phyloP scores from a whole-genome alignment of 2,888 invertebrate genomes.

The Orthosia gothica region DNA sequence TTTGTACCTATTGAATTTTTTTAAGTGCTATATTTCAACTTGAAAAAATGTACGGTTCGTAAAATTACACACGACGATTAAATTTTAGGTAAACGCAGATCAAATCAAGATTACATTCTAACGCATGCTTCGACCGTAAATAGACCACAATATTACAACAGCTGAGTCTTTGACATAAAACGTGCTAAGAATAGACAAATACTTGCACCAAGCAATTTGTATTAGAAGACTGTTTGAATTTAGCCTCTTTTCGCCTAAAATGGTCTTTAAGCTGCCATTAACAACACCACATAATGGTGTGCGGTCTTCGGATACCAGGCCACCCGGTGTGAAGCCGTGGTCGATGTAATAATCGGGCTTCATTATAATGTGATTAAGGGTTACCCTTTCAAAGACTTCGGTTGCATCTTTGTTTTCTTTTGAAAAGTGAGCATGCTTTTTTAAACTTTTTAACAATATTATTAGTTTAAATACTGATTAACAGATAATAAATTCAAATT shows the following conservation, averaged over 20 bases:
- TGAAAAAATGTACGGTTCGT: too few species aligned
- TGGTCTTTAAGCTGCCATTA: conserved; percentile 20
- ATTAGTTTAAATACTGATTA: too few species aligned
- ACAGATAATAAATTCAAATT: too few species aligned
- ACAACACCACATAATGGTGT: conserved; percentile 21
- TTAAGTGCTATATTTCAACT: too few species aligned
- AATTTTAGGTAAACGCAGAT: conserved; percentile 18
- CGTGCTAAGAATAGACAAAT: conserved; percentile 40
- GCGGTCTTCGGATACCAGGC: conserved; percentile 34
- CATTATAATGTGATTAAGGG: conserved; percentile 21
- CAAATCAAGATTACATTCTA: background rate
- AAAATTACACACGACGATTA: background rate
- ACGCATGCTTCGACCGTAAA: conserved; percentile 15
- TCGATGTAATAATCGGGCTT: conserved; percentile 30
- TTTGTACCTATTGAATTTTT: too few species aligned
- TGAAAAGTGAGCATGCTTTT: background rate
- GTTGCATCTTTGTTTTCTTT: background rate
- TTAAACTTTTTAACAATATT: too few species aligned
- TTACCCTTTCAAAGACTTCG: background rate
- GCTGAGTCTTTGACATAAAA: conserved; percentile 26
- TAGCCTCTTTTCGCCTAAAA: conserved; percentile 38
- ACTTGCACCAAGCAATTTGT: conserved; percentile 32
- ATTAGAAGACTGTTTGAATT: conserved; percentile 37
- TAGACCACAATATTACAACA: conserved; percentile 38
- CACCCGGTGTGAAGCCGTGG: conserved; percentile 28